Evolutionary conservation across 2,113 vertebrate species (phyloP), one percentile per base, ranked within the genome.

Genomic region (Esox niger): DNA sequence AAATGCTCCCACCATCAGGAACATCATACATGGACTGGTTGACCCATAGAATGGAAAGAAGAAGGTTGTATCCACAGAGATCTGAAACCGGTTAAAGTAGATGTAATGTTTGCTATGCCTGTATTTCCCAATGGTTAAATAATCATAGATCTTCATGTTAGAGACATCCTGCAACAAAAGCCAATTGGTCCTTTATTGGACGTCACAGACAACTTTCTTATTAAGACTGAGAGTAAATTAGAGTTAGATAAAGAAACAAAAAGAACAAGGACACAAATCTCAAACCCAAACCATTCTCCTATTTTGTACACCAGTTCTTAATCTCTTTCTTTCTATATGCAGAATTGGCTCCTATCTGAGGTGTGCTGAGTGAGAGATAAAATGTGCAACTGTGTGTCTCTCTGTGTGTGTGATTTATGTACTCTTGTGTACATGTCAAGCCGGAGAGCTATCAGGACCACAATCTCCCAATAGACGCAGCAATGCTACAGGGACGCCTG

Each of bases 381-480:
- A 76, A 15, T 52, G 47, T 52, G 47, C n/a, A 7, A 21, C 17
- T 21, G n/a, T 43, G 77, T 30, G 66, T 21, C 73, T 64, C 72
- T 75, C 81, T 79, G 82, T 80, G 83, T 55, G 64, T 84, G 88
- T 91, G 90, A 92, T 92, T 91, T 91, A 92, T 91, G 89, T 88
- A 82, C 87, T 79, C 83, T 86, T 91, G 87, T 89, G 87, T 88
- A 75, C 70, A 59, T 90, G 88, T 89, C 88, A 90, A 74, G 46
- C 70, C 66, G 80, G 75, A 46, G 30, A 62, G 76, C 81, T 92
- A 92, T 92, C 91, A 26, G 68, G 80, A 89, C 79, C 83, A 90
- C 82, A 80, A 92, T 91, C 90, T 91, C 79, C 84, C 90, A 78
- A 67, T 86, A 88, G 85, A 92, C 85, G 88, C 26, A 84, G 79